Conservation (phyloP, 1,140 invertebrate species). For the Dufourea novaeangliae region DNA sequence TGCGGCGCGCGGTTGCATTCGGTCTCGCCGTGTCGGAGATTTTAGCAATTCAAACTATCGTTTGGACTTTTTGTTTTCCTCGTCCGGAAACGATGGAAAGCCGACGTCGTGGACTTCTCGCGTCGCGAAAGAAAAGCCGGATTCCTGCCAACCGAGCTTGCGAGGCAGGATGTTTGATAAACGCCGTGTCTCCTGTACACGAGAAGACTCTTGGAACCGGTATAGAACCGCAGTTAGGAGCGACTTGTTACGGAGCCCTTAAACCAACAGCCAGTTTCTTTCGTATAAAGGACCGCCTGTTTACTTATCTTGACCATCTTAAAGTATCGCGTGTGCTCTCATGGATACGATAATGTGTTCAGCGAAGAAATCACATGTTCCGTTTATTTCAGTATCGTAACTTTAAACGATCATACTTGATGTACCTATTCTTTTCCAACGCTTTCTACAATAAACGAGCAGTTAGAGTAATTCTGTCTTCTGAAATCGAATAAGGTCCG, state of each 20-base stretch:
- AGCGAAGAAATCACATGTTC: too few relatives aligned
- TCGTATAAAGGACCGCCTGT: too few relatives aligned
- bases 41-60: slow-evolving; percentile 72
- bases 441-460: not conserved
- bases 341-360: too few relatives aligned
- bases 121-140: not conserved
- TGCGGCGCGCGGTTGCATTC: slow-evolving; percentile 2
- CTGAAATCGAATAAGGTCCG: not conserved
- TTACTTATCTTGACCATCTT: too few relatives aligned
- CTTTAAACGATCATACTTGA: not conserved
- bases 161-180: not conserved
- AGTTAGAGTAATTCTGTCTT: not conserved
- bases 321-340: too few relatives aligned
- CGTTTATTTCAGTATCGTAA: not conserved
- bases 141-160: not conserved
- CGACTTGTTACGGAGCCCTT: too few relatives aligned
- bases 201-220: not conserved
- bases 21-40: slow-evolving; percentile 27
- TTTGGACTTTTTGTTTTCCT: slow-evolving; percentile 51
- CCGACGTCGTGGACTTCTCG: not conserved
- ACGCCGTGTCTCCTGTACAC: not conserved
- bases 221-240: not conserved
- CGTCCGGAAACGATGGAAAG: slow-evolving; percentile 1
- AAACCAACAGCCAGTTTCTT: not conserved
- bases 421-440: not conserved